These are phyloP conservation scores for Oxytorus armatus DNA, from an alignment of 2,888 invertebrate genomes.

Conservation along the genomic window DNA sequence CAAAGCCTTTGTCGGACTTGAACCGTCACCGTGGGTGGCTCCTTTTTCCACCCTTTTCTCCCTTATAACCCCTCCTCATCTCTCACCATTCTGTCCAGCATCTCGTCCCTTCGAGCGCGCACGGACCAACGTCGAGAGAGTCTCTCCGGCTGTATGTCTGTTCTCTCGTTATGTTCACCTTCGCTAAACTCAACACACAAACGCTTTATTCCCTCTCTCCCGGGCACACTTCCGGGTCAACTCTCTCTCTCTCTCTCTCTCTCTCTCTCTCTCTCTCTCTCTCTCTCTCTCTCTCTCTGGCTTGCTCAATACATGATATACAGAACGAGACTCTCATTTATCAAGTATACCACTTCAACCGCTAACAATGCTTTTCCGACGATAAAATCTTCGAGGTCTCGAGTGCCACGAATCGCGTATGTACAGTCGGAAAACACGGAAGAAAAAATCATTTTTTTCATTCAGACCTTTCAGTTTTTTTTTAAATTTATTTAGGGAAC, in stretches of 20 bases:
- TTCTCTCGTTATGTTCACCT: constrained; percentile 61
- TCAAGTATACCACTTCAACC: constrained; percentile 1
- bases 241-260: not conserved
- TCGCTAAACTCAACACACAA: constrained; percentile 26
- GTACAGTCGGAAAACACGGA: too few species aligned
- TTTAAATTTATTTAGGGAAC: too few species aligned
- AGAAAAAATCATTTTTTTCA: too few species aligned
- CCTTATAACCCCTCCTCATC: constrained; percentile 48
- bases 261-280: constrained; percentile 10
- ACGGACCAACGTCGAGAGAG: constrained; percentile 49
- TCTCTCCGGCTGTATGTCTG: constrained; percentile 41
- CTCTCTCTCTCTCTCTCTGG: not conserved
- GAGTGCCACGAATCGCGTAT: too few species aligned
- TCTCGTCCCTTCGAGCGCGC: constrained; percentile 46
- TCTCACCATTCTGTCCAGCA: constrained; percentile 50
- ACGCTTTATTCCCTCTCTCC: constrained; percentile 26
- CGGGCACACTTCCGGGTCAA: constrained; percentile 36
- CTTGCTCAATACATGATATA: not conserved
- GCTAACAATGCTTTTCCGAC: not conserved
- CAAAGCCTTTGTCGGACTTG: constrained; percentile 77
- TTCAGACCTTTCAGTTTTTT: too few species aligned
- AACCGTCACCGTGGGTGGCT: constrained; percentile 78
- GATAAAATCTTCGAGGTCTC: too few species aligned
- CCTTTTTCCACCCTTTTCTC: constrained; percentile 64
- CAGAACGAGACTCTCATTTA: constrained; percentile 8